These are phyloP conservation scores for Paedocypris micromegethes DNA, from an alignment of 2,797 vertebrate species.

Conservation along the genomic window DNA sequence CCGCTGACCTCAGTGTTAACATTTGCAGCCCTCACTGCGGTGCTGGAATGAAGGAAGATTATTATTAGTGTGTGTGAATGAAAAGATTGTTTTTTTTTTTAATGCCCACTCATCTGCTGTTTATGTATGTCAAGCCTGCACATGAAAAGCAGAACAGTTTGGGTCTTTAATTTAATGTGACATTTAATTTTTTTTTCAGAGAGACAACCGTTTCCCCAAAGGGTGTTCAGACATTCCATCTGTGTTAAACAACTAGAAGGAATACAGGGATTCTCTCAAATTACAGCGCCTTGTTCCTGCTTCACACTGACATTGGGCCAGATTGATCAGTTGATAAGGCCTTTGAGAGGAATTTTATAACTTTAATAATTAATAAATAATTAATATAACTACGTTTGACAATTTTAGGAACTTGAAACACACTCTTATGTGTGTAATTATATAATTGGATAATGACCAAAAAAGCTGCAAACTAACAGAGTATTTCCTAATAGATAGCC, in stretches of 20 bases:
- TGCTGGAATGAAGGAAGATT: conserved; percentile 60
- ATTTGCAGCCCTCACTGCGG: conserved; percentile 54
- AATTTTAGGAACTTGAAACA: no score
- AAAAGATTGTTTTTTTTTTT: conserved; percentile 11
- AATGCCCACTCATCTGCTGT: conserved; percentile 12
- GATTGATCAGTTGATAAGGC: no score
- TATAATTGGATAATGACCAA: no score
- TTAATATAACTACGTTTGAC: no score
- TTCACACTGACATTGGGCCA: no score
- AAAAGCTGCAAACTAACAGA: no score
- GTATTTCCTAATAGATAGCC: no score
- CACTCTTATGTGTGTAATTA: no score
- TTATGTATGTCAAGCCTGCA: conserved; percentile 16
- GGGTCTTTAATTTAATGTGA: conserved; percentile 5
- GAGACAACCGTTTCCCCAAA: conserved; percentile 10
- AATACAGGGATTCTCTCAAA: no score
- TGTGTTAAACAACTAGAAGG: neutral
- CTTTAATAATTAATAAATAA: no score
- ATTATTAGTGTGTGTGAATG: conserved; percentile 42
- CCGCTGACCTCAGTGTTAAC: conserved; percentile 47
- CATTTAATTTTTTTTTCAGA: neutral
- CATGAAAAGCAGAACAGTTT: neutral
- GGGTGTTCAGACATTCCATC: neutral
- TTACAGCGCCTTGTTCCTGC: no score
- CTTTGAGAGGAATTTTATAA: no score